Evolutionary conservation across 2,888 invertebrate species (phyloP).

Genomic region (Choristoneura rosaceana): DNA sequence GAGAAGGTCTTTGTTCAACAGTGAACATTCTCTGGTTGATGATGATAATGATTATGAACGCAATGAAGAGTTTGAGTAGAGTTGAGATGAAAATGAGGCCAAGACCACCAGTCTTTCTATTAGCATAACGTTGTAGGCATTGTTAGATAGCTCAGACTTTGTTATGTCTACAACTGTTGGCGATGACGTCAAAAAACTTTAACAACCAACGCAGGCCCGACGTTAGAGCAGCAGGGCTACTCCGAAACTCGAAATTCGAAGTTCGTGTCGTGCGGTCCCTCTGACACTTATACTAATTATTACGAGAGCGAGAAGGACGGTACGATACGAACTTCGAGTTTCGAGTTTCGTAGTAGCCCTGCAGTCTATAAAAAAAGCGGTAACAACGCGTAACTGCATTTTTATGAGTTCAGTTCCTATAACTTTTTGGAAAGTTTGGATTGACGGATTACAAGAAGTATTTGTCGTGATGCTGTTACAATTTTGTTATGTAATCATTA

Average conservation of each 20-base stretch:
- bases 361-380: background rate
- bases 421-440: background rate
- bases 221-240: no score
- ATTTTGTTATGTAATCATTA: background rate
- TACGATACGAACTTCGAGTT: no score
- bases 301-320: no score
- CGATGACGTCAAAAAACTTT: conserved; percentile 2
- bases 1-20: no score
- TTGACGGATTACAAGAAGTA: background rate
- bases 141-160: background rate
- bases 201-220: background rate
- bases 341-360: no score
- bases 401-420: conserved; percentile 30
- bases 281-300: no score
- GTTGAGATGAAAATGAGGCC: background rate
- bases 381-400: conserved; percentile 17
- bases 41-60: no score
- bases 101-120: background rate
- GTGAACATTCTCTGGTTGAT: no score
- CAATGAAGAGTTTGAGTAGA: no score
- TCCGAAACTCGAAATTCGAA: no score
- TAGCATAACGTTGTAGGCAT: background rate
- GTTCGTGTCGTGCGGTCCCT: no score
- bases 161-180: conserved; percentile 1
- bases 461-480: conserved; percentile 3